Evolutionary conservation across 2,797 vertebrate genomes (phyloP).

Genomic region (Gobio occitaniae): DNA sequence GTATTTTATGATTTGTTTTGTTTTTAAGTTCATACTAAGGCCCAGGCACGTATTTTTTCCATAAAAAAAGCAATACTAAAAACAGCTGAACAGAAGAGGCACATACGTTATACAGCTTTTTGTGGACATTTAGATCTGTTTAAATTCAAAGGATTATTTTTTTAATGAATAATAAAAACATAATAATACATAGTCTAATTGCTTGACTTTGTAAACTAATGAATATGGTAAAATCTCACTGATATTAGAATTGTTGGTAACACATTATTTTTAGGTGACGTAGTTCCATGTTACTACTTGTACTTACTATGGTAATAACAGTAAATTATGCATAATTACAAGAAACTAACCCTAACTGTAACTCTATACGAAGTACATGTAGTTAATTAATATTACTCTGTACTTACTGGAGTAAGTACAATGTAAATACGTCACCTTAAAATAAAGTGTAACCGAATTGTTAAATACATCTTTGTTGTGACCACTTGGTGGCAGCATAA

Average conservation of each 20-base stretch:
- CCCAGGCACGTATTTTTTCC: not conserved
- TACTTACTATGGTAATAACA: too few relatives aligned
- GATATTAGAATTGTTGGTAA: not conserved
- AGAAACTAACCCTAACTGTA: too few relatives aligned
- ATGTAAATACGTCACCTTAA: too few relatives aligned
- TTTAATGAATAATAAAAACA: constrained; percentile 27
- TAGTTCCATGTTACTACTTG: too few relatives aligned
- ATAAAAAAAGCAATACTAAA: not conserved
- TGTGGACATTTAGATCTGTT: constrained; percentile 8
- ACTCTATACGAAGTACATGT: too few relatives aligned
- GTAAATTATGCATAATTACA: too few relatives aligned
- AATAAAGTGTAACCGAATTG: not conserved
- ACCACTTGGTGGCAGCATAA: constrained; percentile 35
- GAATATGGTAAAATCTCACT: not conserved
- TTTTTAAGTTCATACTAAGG: constrained; percentile 12
- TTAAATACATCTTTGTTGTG: not conserved
- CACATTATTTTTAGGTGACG: too few relatives aligned
- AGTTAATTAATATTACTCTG: too few relatives aligned
- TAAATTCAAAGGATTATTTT: constrained; percentile 9
- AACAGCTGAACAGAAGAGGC: not conserved
- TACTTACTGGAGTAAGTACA: not conserved
- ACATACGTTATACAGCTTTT: not conserved
- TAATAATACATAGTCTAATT: not conserved
- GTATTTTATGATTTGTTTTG: constrained; percentile 10
- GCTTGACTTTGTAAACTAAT: not conserved